phyloP scores from a whole-genome alignment of 2,888 invertebrate species.

The Cephus nigrinus region DNA sequence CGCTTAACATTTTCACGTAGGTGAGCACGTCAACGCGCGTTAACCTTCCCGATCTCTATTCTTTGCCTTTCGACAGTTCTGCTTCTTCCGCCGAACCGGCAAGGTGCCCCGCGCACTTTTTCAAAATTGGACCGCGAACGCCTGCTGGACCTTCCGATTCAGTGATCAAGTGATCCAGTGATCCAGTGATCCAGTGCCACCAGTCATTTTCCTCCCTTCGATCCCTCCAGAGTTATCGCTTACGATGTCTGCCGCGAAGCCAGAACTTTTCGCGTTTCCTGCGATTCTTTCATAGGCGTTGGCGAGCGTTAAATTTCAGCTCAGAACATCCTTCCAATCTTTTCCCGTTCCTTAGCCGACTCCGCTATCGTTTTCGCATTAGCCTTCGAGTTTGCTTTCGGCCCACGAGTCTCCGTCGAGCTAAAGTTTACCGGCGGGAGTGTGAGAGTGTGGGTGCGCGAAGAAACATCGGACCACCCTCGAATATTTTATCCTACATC shows the following conservation, averaged over 20 bases:
- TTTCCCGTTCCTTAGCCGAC: conserved; percentile 10
- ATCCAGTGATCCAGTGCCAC: no score
- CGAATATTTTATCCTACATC: conserved; percentile 57
- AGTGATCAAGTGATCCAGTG: no score
- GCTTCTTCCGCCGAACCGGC: no score
- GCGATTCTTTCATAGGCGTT: conserved; percentile 45
- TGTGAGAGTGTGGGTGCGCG: conserved; percentile 3
- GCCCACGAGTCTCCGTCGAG: conserved; percentile 7
- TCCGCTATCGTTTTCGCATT: conserved; percentile 50
- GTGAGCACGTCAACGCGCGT: no score
- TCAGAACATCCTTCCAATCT: background rate
- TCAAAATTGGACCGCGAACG: no score
- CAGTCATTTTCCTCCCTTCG: background rate
- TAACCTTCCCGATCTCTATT: no score
- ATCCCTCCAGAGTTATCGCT: background rate
- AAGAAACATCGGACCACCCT: conserved; percentile 19
- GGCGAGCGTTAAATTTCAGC: conserved; percentile 43
- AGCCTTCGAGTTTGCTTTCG: conserved; percentile 36
- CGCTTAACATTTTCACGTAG: no score
- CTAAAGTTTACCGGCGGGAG: conserved; percentile 22
- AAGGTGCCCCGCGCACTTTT: no score
- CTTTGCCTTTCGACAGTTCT: no score
- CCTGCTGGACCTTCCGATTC: no score
- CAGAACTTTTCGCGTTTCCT: conserved; percentile 26
- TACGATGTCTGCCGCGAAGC: background rate